phyloP scores from a whole-genome alignment of 2,113 vertebrate species.

The cat (Felis catus) region F.catus_Fca126_mat1.0 CM031416.1:113098501-113099000 shows the following conservation, averaged over 20 bases:
- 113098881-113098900: conserved; percentile 14
- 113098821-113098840: background rate
- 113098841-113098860: background rate
- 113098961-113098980: background rate
- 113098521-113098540: background rate
- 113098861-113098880: background rate
- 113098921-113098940: background rate
- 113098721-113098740: background rate
- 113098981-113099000: background rate
- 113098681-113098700: background rate
- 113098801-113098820: background rate
- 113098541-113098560: background rate
- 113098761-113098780: background rate
- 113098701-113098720: background rate
- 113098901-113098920: background rate
- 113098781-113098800: background rate
- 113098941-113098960: background rate
- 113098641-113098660: background rate
- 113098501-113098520: background rate
- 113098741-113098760: background rate
- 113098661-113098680: background rate
- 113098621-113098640: conserved; percentile 4
- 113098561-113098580: background rate
- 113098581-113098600: background rate
- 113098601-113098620: background rate